Evolutionary conservation across 2,113 vertebrate genomes (phyloP).

Genomic region (Delphinus delphis): DNA sequence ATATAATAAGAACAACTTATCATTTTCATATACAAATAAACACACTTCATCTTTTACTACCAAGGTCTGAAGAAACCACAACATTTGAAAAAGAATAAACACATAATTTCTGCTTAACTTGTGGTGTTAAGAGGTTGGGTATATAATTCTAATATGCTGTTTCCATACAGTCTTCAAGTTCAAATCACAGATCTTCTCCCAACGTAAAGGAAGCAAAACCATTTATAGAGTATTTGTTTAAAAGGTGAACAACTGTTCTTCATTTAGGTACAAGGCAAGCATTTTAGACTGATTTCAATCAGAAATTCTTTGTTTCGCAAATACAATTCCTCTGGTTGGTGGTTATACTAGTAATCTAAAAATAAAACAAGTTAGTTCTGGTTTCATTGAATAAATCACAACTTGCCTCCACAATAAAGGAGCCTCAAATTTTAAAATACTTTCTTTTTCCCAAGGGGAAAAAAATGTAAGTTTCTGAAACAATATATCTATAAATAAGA

Average conservation of each 20-base stretch:
- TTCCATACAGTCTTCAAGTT: slow-evolving; percentile 5
- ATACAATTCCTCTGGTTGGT: slow-evolving; percentile 11
- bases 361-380: slow-evolving; percentile 63
- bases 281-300: slow-evolving; percentile 53
- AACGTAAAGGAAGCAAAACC: slow-evolving; percentile 43
- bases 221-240: slow-evolving; percentile 25
- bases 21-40: slow-evolving; percentile 76
- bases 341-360: slow-evolving; percentile 31
- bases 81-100: slow-evolving; percentile 67
- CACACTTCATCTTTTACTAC: slow-evolving; percentile 66
- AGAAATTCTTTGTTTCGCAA: slow-evolving; percentile 50
- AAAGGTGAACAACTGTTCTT: slow-evolving; percentile 15
- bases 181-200: slow-evolving; percentile 46
- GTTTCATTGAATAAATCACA: slow-evolving; percentile 54
- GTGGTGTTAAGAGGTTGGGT: background rate
- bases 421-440: slow-evolving; percentile 44
- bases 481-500: slow-evolving; percentile 40
- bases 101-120: slow-evolving; percentile 38
- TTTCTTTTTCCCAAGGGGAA: background rate
- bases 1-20: slow-evolving; percentile 58
- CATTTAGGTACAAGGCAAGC: slow-evolving; percentile 40
- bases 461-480: slow-evolving; percentile 43
- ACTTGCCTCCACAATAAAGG: slow-evolving; percentile 32
- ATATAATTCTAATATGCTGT: slow-evolving; percentile 44
- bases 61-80: slow-evolving; percentile 58